Base-by-base conservation (phyloP, 2,888 invertebrate species). In the Mimachlamys varia region DNA sequence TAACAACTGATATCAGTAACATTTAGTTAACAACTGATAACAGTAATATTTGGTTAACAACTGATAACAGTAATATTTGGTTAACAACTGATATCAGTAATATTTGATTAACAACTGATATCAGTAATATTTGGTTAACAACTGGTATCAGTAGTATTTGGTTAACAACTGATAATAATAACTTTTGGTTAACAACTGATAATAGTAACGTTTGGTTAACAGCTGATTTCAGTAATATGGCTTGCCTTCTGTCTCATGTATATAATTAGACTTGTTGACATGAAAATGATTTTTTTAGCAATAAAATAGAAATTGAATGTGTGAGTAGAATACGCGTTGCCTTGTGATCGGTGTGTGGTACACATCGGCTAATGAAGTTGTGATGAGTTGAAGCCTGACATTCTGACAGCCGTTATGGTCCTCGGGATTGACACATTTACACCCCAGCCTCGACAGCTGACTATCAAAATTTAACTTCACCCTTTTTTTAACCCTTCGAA, bases 401-500 rank as follows among this genome's bases (percentile, higher is more conserved):
- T 27, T 76, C 33, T 76, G 76, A 76, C 76, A 76, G 22, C 76
- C 33, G 76, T 76, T 76, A 76, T 76, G 33, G 76, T 12, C 76
- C 15, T 13, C 0, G 0, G 33, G 76, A 76, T 76, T 76, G 76
- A 76, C 76, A 76, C 33, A 27, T 76, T 76, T 76, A 76, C 76
- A 76, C 76, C 76, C 76, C 17, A 33, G 76, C 12, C 76, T 33
- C 22, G 76, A 76, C 76, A 76, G 76, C 76, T 76, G 76, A 76
- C 76, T 76, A 76, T 76, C 76, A 76, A 76, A 76, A 76, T 76
- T 76, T 76, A 76, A 76, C 76, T 76, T 76, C 76, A 76, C 76
- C 76, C 76, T 76, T 76, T 76, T 76, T 76, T 76, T 76, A 76
- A 76, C 76, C 76, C 76, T 76, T 76, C 76, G 76, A 76, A 76